A percentile compares a stretch with the other conserved stretches of the same genome.
phyloP scores from a whole-genome alignment of 2,797 vertebrate species.

The Nyctalus aviator region DNA sequence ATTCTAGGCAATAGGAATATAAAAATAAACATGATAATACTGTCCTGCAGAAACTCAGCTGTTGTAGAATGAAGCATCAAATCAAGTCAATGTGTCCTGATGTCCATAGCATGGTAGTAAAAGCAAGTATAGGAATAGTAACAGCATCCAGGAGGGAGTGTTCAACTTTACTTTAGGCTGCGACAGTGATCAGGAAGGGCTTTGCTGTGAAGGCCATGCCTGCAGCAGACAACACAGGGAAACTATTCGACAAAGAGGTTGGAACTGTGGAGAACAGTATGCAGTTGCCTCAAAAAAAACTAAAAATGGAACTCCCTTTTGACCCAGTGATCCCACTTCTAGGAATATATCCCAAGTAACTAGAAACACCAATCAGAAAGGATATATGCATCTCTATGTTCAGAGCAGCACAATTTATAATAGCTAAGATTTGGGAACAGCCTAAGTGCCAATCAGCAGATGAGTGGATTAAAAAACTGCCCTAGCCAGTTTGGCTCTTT shows the following conservation, averaged over 20 bases:
- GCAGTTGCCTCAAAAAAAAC: too few species aligned
- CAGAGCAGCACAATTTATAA: too few species aligned
- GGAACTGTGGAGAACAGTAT: background rate
- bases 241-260: background rate
- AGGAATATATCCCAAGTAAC: too few species aligned
- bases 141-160: accelerated
- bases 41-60: background rate
- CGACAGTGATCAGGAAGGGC: background rate
- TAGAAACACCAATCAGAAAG: too few species aligned
- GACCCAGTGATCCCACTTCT: too few species aligned
- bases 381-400: too few species aligned
- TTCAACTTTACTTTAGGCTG: background rate
- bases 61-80: background rate
- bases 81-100: background rate
- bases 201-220: background rate
- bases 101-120: background rate
- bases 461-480: too few species aligned
- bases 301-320: too few species aligned
- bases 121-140: background rate
- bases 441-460: too few species aligned
- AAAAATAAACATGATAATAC: background rate
- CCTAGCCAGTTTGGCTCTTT: too few species aligned
- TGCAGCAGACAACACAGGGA: background rate
- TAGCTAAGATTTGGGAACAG: too few species aligned
- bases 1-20: background rate